Conservation (phyloP, 92 coral and sea anemone genomes). For the Desmophyllum pertusum region DNA sequence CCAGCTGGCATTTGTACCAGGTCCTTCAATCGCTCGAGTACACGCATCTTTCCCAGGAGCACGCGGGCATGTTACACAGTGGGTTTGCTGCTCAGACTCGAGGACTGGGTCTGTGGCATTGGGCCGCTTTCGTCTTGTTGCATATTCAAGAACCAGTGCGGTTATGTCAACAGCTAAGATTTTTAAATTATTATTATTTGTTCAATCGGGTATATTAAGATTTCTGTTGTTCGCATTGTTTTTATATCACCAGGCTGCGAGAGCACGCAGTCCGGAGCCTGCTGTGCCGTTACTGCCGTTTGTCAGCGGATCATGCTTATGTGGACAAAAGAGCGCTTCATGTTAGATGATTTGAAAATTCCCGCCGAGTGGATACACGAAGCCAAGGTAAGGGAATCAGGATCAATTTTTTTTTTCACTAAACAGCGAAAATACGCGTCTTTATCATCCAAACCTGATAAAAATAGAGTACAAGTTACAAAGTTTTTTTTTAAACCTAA, state of each 20-base stretch:
- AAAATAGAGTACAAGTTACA: not conserved
- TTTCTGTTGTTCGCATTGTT: too few relatives aligned
- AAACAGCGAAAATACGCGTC: not conserved
- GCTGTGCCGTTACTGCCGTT: slow-evolving; percentile 80
- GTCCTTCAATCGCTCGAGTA: slow-evolving; percentile 88
- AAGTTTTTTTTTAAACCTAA: not conserved
- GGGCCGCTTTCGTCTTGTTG: slow-evolving; percentile 94
- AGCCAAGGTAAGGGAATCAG: slow-evolving; percentile 78
- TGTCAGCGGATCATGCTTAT: slow-evolving; percentile 69
- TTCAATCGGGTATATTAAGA: too few relatives aligned
- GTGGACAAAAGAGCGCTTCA: slow-evolving; percentile 73
- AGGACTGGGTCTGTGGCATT: slow-evolving; percentile 96
- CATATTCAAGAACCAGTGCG: slow-evolving; percentile 73
- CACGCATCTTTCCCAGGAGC: slow-evolving; percentile 83
- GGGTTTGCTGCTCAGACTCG: slow-evolving; percentile 95
- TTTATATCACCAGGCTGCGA: slow-evolving; percentile 65
- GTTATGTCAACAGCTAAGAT: too few relatives aligned
- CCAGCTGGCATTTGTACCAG: slow-evolving; percentile 95
- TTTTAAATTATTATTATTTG: too few relatives aligned
- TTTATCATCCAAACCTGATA: not conserved
- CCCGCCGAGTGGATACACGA: slow-evolving; percentile 96
- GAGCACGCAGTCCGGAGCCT: slow-evolving; percentile 85
- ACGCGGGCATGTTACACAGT: slow-evolving; percentile 78
- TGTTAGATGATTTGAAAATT: slow-evolving; percentile 74
- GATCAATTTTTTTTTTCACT: not conserved